Evolutionary conservation across 2,888 invertebrate species (phyloP), one percentile per base, ranked within the genome.

Genomic region (Diabrotica balteata): DNA sequence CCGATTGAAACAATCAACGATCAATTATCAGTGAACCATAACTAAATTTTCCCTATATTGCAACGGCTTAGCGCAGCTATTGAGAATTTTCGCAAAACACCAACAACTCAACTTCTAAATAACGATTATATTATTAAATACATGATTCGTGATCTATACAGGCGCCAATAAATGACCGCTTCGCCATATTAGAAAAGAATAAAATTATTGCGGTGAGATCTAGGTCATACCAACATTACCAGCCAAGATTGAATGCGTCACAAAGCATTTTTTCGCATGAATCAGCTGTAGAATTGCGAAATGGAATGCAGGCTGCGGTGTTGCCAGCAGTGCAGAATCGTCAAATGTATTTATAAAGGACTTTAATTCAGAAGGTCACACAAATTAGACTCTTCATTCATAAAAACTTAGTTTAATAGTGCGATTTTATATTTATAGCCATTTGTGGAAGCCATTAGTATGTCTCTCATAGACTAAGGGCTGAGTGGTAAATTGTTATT

Each of bases 281-380:
- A 61, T 61, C 61, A 61, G 53, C 61, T 61, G 61, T 61, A n/a
- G 53, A 61, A 61, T 51, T 47, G 53, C 52, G 52, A 54, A 44
- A 53, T 42, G 61, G 61, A 61, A 61, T 61, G 61, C 53, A 61
- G 22, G 8, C n/a, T 42, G 32, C 61, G 42, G n/a, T 44, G 61
- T 61, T 61, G 61, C 61, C 61, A 17, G 46, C 46, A 6, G 10
- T 47, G 8, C 7, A 44, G 55, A 8, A 57, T 45, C 44, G 55
- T 11, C 53, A 42, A 42, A 54, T 54, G 8, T 57, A 57, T 45
- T 57, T 44, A 57, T 57, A 57, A 43, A 57, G 44, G 45, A 57
- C 55, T 11, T 54, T 43, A 43, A 54, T 54, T 54, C 54, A 54
- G 54, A 54, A 54, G 54, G 54, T 54, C 55, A 45, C n/a, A 45